Evolutionary conservation across 2,797 vertebrate genomes (phyloP).

Genomic region (Acanthopagrus latus): DNA sequence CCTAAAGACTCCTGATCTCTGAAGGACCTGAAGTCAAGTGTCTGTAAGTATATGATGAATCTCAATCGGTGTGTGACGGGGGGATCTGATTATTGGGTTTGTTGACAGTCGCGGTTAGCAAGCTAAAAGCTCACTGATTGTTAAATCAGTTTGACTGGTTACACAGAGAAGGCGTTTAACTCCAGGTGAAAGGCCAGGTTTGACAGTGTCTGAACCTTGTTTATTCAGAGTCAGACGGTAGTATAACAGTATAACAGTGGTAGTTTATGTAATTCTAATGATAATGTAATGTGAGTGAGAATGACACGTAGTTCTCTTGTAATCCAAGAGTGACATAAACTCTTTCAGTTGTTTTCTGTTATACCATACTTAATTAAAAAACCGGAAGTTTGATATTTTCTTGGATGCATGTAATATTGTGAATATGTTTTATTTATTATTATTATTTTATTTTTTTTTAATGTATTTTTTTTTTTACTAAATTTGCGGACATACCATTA

Average conservation of each 20-base stretch:
- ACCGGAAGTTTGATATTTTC: not conserved
- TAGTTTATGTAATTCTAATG: not conserved
- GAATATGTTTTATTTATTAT: no score
- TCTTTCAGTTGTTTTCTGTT: not conserved
- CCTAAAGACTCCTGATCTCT: accelerated
- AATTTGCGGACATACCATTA: not conserved
- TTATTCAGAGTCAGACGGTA: not conserved
- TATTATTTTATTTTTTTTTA: no score
- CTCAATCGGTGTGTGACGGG: not conserved
- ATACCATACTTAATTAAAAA: not conserved
- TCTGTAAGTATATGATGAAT: conserved; percentile 25
- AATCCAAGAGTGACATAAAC: not conserved
- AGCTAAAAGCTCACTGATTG: not conserved
- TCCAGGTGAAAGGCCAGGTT: not conserved
- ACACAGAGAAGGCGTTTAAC: not conserved
- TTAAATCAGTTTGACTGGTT: not conserved
- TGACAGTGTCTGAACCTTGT: not conserved
- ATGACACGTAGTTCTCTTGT: not conserved
- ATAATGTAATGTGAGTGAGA: no score
- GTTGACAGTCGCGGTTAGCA: not conserved
- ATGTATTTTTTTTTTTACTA: no score
- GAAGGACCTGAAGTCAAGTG: accelerated
- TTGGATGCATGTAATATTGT: not conserved
- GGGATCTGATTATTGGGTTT: not conserved
- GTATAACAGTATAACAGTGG: no score